Base-by-base conservation (phyloP, 1,140 invertebrate genomes). In the Drosophila triauraria region DNA sequence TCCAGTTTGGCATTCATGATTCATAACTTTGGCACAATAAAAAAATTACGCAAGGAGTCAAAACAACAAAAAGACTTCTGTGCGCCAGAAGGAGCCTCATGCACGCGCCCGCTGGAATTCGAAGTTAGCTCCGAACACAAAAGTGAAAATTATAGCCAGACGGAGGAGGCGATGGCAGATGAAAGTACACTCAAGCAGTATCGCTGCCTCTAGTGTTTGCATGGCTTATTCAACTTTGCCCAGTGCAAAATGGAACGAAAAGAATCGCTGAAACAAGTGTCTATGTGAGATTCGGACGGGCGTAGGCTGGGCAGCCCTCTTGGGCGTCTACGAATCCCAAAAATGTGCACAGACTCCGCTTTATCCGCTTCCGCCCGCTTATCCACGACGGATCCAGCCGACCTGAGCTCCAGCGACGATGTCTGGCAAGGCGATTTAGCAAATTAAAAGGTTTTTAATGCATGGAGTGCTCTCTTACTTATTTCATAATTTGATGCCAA, bases 391-490 rank as follows among this genome's bases (percentile, higher is more conserved):
- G 30, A 61, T 53, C 32, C 67, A 30, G 23, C 20, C 64, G 46
- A 59, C 60, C 46, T 76, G 59, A 46, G 67, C 68, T 48, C 12
- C 44, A 48, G 50, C 56, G 44, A 54, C 80, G 69, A 71, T 75
- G 91, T 92, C 91, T 92, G 91, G 91, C 78, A 92, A 92, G 91
- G 91, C 91, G 91, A 92, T 92, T 92, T 92, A 92, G 87, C 91
- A 92, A 92, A 92, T 92, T 92, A 92, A 92, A 92, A 92, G 86
- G 91, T 80, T 92, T 92, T 92, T 92, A 92, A 92, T 92, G 91
- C 91, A 82, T 91, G 91, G 84, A 91, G 91, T 85, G 83, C 64
- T 83, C 86, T 91, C 83, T 82, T 78, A 86, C 82, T 91, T 91
- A 91, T 80, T 84, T 88, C 91, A 91, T 91, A 91, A 91, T 91